Evolutionary conservation across 2,113 vertebrate genomes (phyloP).

Genomic region (Hippolais icterina): DNA sequence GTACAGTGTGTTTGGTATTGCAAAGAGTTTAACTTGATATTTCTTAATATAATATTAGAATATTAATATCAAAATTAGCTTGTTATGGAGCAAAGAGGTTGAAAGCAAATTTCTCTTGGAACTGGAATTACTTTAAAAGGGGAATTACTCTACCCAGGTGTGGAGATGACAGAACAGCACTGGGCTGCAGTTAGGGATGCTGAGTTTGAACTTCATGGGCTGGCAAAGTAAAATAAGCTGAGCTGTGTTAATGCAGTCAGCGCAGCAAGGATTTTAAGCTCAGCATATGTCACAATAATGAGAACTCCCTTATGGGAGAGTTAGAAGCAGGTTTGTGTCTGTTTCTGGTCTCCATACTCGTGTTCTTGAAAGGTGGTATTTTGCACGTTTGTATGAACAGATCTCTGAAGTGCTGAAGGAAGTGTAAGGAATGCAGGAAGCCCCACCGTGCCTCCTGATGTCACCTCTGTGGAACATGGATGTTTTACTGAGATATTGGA

Average conservation of each 20-base stretch:
- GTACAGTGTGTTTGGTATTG: background rate
- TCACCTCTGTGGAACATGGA: accelerated
- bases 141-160: background rate
- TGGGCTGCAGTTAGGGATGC: background rate
- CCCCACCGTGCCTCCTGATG: accelerated
- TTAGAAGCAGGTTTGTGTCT: background rate
- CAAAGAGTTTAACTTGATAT: background rate
- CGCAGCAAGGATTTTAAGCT: background rate
- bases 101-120: background rate
- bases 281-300: background rate
- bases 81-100: background rate
- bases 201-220: background rate
- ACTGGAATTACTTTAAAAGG: background rate
- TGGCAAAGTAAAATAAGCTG: background rate
- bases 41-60: background rate
- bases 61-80: background rate
- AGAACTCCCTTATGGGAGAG: background rate
- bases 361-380: background rate
- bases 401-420: background rate
- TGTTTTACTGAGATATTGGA: background rate
- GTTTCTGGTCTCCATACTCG: accelerated
- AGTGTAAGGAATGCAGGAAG: background rate
- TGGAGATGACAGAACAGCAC: background rate
- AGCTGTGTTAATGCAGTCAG: background rate
- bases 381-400: background rate